phyloP scores from a whole-genome alignment of 2,797 vertebrate genomes.

The Thamnophis elegans region DNA sequence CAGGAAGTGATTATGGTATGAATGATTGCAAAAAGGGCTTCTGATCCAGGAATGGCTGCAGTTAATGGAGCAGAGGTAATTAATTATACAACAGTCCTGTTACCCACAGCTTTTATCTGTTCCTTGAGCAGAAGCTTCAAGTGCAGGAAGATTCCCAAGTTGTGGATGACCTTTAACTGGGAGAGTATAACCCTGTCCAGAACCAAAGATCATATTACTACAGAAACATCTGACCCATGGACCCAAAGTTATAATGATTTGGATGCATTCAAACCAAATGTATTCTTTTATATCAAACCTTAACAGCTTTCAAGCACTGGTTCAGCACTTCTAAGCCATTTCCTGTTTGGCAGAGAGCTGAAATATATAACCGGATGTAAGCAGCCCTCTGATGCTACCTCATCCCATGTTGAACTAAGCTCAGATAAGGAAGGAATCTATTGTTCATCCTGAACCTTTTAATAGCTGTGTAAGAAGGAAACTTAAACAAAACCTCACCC shows the following conservation, averaged over 20 bases:
- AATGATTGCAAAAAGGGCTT: background rate
- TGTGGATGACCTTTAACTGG: background rate
- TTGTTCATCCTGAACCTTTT: background rate
- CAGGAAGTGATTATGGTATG: background rate
- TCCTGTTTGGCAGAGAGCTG: background rate
- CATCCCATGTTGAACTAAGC: background rate
- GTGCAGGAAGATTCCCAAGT: background rate
- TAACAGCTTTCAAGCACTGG: background rate
- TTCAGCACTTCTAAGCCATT: background rate
- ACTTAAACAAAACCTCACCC: background rate
- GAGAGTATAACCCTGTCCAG: background rate
- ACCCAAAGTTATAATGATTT: background rate
- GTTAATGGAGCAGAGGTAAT: background rate
- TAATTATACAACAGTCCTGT: background rate
- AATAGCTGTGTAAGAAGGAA: background rate
- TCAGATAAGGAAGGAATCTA: background rate
- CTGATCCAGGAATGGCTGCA: background rate
- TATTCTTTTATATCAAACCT: background rate
- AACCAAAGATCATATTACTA: background rate
- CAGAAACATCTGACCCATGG: background rate
- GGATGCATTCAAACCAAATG: background rate
- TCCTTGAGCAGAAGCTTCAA: background rate
- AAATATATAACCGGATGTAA: background rate
- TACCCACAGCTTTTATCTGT: background rate
- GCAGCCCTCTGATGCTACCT: background rate